phyloP scores from a whole-genome alignment of 1,140 invertebrate species.

The Sminthurides bifidus region DNA sequence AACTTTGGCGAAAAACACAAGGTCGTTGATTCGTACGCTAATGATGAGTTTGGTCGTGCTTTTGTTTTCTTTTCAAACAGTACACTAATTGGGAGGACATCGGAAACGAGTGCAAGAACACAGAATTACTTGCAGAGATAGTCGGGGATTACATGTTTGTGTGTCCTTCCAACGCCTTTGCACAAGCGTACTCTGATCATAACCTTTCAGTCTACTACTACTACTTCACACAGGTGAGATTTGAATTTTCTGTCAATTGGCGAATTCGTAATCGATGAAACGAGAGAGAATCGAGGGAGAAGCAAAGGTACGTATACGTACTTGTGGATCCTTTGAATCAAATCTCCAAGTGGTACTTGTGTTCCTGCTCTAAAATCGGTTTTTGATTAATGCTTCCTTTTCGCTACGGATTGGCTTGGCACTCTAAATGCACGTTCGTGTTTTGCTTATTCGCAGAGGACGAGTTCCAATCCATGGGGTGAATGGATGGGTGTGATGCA shows the following conservation, averaged over 20 bases:
- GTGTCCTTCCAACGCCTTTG: conserved; percentile 80
- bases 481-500: conserved; percentile 97
- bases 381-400: too few species aligned
- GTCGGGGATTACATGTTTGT: conserved; percentile 90
- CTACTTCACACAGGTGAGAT: conserved; percentile 68
- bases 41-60: too few species aligned
- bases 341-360: too few species aligned
- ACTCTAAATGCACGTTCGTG: neutral
- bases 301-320: too few species aligned
- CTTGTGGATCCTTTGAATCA: too few species aligned
- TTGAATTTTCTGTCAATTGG: conserved; percentile 5
- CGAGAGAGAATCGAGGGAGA: too few species aligned
- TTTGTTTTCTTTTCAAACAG: too few species aligned
- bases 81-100: conserved; percentile 83
- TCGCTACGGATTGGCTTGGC: neutral
- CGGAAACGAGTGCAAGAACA: conserved; percentile 64
- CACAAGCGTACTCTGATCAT: conserved; percentile 64
- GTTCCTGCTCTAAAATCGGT: too few species aligned
- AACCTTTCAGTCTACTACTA: conserved; percentile 86
- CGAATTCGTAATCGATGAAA: too few species aligned
- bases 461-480: conserved; percentile 78
- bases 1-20: too few species aligned
- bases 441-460: conserved; percentile 54
- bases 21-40: too few species aligned
- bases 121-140: conserved; percentile 71